A percentile compares a stretch with the other conserved stretches of the same genome.
These are phyloP conservation scores for Varecia variegata DNA, from an alignment of 2,797 vertebrate species.

Conservation along the genomic window DNA sequence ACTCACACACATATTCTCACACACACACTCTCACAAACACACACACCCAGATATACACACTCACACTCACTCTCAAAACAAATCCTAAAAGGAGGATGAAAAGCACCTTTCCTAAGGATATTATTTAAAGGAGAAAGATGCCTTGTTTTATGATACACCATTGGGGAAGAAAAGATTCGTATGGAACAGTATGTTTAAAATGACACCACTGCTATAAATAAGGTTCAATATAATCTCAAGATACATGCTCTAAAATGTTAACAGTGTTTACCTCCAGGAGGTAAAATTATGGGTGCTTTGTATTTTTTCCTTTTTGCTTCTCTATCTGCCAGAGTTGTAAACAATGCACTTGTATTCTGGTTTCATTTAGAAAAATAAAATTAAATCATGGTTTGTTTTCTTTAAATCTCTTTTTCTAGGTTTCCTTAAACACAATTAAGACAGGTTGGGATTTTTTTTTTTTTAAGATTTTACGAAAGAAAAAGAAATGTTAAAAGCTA, in stretches of 20 bases:
- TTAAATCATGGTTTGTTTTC: neutral
- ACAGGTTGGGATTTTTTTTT: neutral
- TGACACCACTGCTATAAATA: neutral
- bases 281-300: neutral
- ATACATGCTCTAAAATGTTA: neutral
- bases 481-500: neutral
- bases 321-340: neutral
- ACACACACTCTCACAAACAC: too few relatives aligned
- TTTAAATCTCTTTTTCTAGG: neutral
- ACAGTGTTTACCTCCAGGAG: neutral
- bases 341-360: neutral
- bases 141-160: neutral
- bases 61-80: neutral
- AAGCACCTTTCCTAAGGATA: neutral
- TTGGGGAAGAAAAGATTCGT: neutral
- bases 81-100: neutral
- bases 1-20: too few relatives aligned
- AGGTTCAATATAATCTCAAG: neutral
- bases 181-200: neutral
- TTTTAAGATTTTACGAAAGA: neutral
- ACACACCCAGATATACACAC: rapidly evolving
- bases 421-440: neutral
- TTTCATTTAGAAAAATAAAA: slow-evolving; percentile 23
- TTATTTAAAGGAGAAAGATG: neutral
- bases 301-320: neutral